Evolutionary conservation across 2,113 vertebrate species (phyloP), one percentile per base, ranked within the genome.

Genomic region (Rhinopomastus cyanomelas): DNA sequence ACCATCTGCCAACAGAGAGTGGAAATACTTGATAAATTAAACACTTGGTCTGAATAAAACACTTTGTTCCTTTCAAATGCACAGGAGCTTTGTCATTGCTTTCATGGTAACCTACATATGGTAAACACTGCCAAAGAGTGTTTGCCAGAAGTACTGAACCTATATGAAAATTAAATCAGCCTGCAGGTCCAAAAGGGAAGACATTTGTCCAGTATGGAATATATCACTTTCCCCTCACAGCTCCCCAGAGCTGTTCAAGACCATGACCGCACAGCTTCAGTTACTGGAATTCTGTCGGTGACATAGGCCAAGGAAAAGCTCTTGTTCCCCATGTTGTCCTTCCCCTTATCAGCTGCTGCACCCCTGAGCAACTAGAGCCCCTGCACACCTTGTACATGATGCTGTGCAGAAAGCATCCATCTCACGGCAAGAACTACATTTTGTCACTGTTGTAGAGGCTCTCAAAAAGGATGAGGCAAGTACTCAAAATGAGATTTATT

Each of bases 1-100:
- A 87, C 92, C 92, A 94, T 82, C 95, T 96, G 90, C 64, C 90
- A 87, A 87, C 64, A 66, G 29, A 80, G 48, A 79, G 48, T 6
- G 80, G 62, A 92, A 94, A 74, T 94, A 68, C 93, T 85, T 5
- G 29, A 67, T 2, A 59, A 90, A 74, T 15, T 4, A 37, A 25
- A 73, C 8, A 8, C 53, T 83, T 55, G 82, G 29, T 26, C 26
- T 14, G 14, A 59, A 44, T 18, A 86, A 87, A 80, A 26, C 13
- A 44, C 3, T 48, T 51, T 14, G 39, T 68, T 18, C 23, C 27
- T 15, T 78, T 62, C 16, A 79, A 86, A 90, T 18, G 23, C 52
- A 46, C 1, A 1, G 26, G 22, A 78, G 18, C 21, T 73, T 79
- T 62, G 69, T 13, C 67, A 56, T 15, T 36, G 78, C 30, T 82